Conservation (phyloP, 2,113 vertebrate genomes). For the Caranx melampygus region DNA sequence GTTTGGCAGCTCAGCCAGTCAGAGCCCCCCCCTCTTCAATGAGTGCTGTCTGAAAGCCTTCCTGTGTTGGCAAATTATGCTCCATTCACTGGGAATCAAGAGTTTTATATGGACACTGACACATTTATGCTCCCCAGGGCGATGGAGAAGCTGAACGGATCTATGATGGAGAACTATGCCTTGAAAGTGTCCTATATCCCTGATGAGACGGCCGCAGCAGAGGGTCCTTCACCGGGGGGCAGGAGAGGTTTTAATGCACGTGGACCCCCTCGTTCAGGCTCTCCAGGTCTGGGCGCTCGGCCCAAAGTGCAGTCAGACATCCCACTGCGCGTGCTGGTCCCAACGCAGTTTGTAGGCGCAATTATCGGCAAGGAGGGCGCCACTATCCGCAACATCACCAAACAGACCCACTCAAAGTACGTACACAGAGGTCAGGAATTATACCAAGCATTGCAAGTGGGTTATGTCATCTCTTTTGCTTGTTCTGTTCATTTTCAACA, state of each 20-base stretch:
- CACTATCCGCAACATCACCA: conserved; percentile 98
- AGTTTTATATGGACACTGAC: neutral
- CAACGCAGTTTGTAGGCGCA: conserved; percentile 97
- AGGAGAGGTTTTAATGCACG: conserved; percentile 90
- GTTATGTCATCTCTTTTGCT: neutral
- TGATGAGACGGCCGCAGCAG: conserved; percentile 88
- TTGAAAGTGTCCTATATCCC: conserved; percentile 98
- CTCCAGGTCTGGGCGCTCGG: conserved; percentile 87
- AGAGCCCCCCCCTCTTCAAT: neutral
- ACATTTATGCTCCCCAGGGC: conserved; percentile 82
- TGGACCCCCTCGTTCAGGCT: conserved; percentile 90
- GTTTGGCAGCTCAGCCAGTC: neutral
- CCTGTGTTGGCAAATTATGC: neutral
- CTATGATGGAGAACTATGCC: conserved; percentile 94
- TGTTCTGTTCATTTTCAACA: neutral
- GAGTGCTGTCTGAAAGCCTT: neutral
- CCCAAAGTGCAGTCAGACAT: conserved; percentile 93
- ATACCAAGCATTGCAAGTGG: neutral
- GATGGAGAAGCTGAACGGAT: conserved; percentile 96
- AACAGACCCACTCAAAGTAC: conserved; percentile 99
- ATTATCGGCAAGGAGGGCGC: conserved; percentile 98
- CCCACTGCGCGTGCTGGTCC: conserved; percentile 94
- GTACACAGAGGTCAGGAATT: conserved; percentile 48
- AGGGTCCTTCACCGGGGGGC: conserved; percentile 79
- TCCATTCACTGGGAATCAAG: neutral